Evolutionary conservation across 2,888 invertebrate species (phyloP).

Genomic region (Hyles lineata): DNA sequence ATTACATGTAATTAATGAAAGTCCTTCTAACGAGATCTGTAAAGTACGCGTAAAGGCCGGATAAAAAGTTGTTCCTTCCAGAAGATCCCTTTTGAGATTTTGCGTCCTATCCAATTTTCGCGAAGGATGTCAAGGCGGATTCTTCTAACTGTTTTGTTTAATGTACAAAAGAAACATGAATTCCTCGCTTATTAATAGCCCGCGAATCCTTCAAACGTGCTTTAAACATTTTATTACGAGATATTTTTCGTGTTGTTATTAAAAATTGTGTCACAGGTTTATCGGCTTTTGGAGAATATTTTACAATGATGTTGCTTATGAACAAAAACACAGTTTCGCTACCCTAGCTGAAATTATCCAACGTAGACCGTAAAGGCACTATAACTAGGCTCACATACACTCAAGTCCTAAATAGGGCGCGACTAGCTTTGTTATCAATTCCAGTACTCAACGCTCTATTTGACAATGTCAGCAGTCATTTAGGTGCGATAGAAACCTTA

Average conservation of each 20-base stretch:
- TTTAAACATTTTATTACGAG: neutral
- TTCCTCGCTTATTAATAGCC: neutral
- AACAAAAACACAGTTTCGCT: too few species aligned
- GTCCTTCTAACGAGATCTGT: conserved; percentile 2
- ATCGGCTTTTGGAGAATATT: too few species aligned
- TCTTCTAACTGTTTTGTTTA: conserved; percentile 12
- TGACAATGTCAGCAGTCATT: too few species aligned
- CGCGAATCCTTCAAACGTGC: neutral
- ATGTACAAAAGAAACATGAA: neutral
- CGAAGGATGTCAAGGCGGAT: conserved; percentile 1
- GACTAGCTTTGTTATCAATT: too few species aligned
- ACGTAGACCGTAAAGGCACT: too few species aligned
- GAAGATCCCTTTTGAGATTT: conserved; percentile 19
- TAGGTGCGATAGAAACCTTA: too few species aligned
- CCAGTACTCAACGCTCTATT: too few species aligned
- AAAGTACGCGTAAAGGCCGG: conserved; percentile 10
- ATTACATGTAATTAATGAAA: conserved; percentile 13
- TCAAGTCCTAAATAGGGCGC: too few species aligned
- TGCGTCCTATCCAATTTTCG: conserved; percentile 22
- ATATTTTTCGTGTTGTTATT: neutral
- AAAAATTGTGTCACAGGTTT: neutral
- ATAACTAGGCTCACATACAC: too few species aligned
- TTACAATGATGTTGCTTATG: too few species aligned
- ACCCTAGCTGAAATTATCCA: too few species aligned
- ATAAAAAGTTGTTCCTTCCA: conserved; percentile 19